phyloP scores from a whole-genome alignment of 1,140 invertebrate genomes.

The Papilio polyxenes region DNA sequence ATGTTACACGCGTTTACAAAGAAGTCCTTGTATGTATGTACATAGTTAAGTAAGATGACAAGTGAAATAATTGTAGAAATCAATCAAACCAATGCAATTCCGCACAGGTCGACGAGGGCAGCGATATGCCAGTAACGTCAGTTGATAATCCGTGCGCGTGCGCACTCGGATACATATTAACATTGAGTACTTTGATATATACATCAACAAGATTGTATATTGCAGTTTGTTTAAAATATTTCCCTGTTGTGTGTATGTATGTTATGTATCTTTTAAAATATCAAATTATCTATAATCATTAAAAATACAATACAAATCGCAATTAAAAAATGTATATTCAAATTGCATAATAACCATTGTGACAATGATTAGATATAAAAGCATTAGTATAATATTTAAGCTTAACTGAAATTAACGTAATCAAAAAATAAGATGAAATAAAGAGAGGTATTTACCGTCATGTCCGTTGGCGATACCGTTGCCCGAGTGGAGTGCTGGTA shows the following conservation, averaged over 20 bases:
- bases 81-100: not conserved
- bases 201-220: not conserved
- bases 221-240: no score
- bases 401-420: not conserved
- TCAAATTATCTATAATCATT: not conserved
- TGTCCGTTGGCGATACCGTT: slow-evolving; percentile 8
- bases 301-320: no score
- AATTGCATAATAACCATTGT: no score
- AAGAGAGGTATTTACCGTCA: slow-evolving; percentile 13
- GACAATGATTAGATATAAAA: no score
- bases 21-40: no score
- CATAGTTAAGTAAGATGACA: not conserved
- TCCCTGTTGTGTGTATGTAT: no score
- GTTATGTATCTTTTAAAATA: not conserved
- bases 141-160: not conserved
- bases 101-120: not conserved
- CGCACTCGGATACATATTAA: not conserved
- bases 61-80: not conserved
- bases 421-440: no score
- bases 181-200: not conserved
- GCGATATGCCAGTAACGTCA: not conserved
- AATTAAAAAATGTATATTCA: no score
- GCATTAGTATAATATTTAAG: not conserved
- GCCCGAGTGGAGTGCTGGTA: slow-evolving; percentile 49
- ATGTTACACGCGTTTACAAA: not conserved